Conservation (phyloP, 1,140 invertebrate genomes). For the Drosophila erecta region DNA sequence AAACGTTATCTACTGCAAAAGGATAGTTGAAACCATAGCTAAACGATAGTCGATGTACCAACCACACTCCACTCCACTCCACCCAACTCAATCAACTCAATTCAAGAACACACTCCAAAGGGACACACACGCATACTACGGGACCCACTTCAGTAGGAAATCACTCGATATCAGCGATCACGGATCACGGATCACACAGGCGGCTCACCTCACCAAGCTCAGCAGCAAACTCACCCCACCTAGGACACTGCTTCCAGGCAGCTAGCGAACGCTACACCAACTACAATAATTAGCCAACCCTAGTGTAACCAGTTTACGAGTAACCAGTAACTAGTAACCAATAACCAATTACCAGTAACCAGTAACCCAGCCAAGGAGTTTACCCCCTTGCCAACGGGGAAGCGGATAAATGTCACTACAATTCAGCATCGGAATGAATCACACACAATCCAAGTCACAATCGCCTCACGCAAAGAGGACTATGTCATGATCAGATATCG, state of each 20-base stretch:
- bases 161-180: slow-evolving; percentile 25
- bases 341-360: slow-evolving; percentile 4
- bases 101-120: slow-evolving; percentile 4
- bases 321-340: slow-evolving; percentile 8
- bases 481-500: slow-evolving; percentile 16
- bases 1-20: slow-evolving; percentile 40
- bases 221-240: slow-evolving; percentile 79
- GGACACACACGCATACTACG: slow-evolving; percentile 28
- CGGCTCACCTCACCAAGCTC: slow-evolving; percentile 59
- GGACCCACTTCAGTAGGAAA: slow-evolving; percentile 48
- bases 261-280: slow-evolving; percentile 71
- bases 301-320: slow-evolving; percentile 39
- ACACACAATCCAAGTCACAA: slow-evolving; percentile 1
- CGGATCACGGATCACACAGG: slow-evolving; percentile 18
- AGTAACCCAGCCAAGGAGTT: slow-evolving; percentile 19
- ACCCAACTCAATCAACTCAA: neutral
- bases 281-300: slow-evolving; percentile 66
- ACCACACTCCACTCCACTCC: slow-evolving; percentile 2
- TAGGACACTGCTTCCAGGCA: slow-evolving; percentile 79
- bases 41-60: slow-evolving; percentile 38
- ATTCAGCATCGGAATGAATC: slow-evolving; percentile 3
- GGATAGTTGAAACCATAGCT: slow-evolving; percentile 44
- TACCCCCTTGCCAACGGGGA: slow-evolving; percentile 3
- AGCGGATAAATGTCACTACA: slow-evolving; percentile 17
- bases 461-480: slow-evolving; percentile 14